Base-by-base conservation (phyloP, 2,797 vertebrate genomes). In the Tragopan temminckii region DNA sequence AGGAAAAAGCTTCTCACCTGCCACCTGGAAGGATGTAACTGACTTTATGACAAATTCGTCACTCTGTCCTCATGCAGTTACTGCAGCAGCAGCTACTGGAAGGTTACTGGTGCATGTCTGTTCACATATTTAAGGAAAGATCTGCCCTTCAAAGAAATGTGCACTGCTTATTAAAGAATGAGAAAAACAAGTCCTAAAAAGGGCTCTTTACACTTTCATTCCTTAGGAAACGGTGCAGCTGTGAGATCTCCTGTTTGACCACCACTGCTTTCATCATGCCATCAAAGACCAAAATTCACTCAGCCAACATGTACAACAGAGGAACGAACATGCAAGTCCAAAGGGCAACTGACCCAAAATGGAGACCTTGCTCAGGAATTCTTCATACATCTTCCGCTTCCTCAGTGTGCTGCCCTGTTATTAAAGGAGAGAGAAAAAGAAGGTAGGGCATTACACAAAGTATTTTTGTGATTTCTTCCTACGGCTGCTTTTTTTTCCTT, bases 311-410 rank as follows among this genome's bases (percentile, higher is more conserved):
- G 2, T 45, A 9, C 2, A 43, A 50, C n/a, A 50, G 31, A 61
- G 66, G 79, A 88, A 74, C 25, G 50, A 92, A 81, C 52, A 90
- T 45, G 23, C 52, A 59, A 88, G 67, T 62, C 94, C 77, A 89
- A 83, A 94, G 70, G 85, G 50, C 63, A 94, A 98, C 98, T 98
- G 93, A 99, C 99, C 99, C 69, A 99, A 98, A 97, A 99, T 99
- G 97, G 99, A 99, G 93, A 99, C 99, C 91, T 99, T 99, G 98
- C 99, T 99, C 67, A 99, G 98, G 97, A 99, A 99, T 89, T 99
- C 99, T 97, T 99, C 99, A 5, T 99, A 99, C 99, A 99, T 99
- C 98, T 99, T 99, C 96, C 99, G 98, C 97, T 99, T 99, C 92
- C 99, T 98, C 97, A 99, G 95, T 0, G 99, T 99, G 97, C 99